phyloP scores from a whole-genome alignment of 2,797 vertebrate genomes.

The Takifugu rubripes region DNA sequence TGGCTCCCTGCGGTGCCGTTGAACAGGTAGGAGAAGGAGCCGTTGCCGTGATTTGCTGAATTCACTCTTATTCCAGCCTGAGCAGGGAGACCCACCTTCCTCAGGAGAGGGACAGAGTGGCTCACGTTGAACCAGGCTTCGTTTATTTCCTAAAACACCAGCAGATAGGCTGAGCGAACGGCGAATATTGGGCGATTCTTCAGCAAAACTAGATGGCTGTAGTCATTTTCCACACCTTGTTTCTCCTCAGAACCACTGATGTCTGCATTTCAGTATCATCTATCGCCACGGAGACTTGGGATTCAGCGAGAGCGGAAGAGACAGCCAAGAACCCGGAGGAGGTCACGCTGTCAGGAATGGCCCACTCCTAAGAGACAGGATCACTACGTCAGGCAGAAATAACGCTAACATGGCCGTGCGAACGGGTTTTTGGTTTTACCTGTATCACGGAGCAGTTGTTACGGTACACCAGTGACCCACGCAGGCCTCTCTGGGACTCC shows the following conservation, averaged over 20 bases:
- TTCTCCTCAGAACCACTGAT: constrained; percentile 60
- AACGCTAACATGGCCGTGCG: background rate
- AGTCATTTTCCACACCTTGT: constrained; percentile 47
- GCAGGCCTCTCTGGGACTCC: constrained; percentile 59
- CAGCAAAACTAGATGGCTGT: background rate
- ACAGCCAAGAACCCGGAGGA: constrained; percentile 66
- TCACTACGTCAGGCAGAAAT: background rate
- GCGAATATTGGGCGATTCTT: too few species aligned
- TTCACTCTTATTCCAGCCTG: constrained; percentile 55
- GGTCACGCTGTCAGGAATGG: constrained; percentile 69
- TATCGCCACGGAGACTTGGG: constrained; percentile 57
- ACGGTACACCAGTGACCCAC: constrained; percentile 68
- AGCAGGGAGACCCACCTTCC: constrained; percentile 66
- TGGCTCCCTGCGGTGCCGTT: constrained; percentile 64
- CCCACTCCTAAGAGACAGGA: constrained; percentile 65
- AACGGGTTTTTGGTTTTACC: constrained; percentile 48
- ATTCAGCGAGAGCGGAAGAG: constrained; percentile 56
- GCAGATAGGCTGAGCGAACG: background rate
- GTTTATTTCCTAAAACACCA: constrained; percentile 63
- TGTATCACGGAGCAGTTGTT: constrained; percentile 76
- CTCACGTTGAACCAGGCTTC: constrained; percentile 62
- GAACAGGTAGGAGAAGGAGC: constrained; percentile 53
- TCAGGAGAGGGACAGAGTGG: constrained; percentile 69
- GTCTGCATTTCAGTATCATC: constrained; percentile 67
- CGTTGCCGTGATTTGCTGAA: constrained; percentile 44